These are phyloP conservation scores for Aporrectodea caliginosa DNA, from an alignment of 1,140 invertebrate species.

Conservation along the genomic window DNA sequence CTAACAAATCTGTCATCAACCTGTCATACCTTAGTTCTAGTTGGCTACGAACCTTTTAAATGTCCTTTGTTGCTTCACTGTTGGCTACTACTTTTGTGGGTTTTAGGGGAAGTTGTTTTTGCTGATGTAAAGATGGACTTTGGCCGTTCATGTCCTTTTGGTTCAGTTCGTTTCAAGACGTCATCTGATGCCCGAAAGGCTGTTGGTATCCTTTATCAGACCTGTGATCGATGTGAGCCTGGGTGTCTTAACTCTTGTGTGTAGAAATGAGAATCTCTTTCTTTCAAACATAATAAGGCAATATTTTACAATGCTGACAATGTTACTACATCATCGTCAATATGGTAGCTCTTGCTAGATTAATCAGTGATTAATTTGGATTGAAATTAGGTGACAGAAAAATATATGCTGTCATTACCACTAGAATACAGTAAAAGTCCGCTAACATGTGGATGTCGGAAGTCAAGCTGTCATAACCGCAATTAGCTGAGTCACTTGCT, in stretches of 20 bases:
- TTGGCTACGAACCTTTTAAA: too few species aligned
- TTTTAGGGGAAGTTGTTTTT: constrained; percentile 71
- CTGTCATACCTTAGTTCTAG: too few species aligned
- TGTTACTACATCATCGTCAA: not conserved
- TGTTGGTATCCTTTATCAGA: constrained; percentile 59
- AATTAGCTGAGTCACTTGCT: too few species aligned
- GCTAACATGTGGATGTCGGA: too few species aligned
- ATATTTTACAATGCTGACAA: not conserved
- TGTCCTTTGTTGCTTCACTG: too few species aligned
- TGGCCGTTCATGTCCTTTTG: constrained; percentile 68
- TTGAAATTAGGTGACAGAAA: not conserved
- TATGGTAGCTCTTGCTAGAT: not conserved
- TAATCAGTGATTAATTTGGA: not conserved
- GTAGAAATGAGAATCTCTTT: not conserved
- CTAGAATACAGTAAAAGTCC: too few species aligned
- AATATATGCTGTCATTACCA: too few species aligned
- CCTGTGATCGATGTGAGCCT: not conserved
- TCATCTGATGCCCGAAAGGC: constrained; percentile 85
- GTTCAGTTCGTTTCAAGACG: constrained; percentile 77
- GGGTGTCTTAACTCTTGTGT: not conserved
- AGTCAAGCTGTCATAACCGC: too few species aligned
- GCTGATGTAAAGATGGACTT: constrained; percentile 73
- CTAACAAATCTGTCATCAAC: too few species aligned
- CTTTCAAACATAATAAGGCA: not conserved
- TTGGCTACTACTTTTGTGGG: too few species aligned